These are phyloP conservation scores for Cliona cf. orientalis DNA, from an alignment of 37 sponge, comb jelly and placozoan genomes.

Conservation along the genomic window DNA sequence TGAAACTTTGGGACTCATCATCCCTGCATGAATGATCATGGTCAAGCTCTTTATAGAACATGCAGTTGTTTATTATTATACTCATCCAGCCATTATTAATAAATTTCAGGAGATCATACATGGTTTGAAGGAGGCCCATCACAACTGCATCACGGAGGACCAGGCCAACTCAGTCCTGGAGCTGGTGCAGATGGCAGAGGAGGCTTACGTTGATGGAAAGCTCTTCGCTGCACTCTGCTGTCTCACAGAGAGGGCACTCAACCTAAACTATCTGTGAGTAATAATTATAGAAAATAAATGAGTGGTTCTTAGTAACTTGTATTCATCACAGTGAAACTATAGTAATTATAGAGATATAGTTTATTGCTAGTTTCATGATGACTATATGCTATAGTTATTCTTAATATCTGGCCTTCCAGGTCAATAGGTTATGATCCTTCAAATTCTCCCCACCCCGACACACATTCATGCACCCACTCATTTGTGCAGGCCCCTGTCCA, in stretches of 20 bases:
- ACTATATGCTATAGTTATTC: too few species aligned
- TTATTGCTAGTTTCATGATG: not conserved
- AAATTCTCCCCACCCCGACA: not conserved
- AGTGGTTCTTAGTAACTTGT: too few species aligned
- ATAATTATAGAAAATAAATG: too few species aligned
- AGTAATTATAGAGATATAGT: not conserved
- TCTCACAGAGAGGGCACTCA: conserved; percentile 55
- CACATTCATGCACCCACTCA: conserved; percentile 8
- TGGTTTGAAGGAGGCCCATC: conserved; percentile 40
- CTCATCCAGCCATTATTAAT: not conserved
- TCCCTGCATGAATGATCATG: not conserved
- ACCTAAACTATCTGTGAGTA: conserved; percentile 51
- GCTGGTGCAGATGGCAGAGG: conserved; percentile 21
- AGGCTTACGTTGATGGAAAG: conserved; percentile 8
- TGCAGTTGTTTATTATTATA: not conserved
- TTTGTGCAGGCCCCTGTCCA: conserved; percentile 9
- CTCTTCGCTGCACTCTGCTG: conserved; percentile 73
- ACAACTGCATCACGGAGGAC: conserved; percentile 17
- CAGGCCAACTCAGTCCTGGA: conserved; percentile 29
- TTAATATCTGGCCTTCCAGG: too few species aligned
- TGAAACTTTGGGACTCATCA: not conserved
- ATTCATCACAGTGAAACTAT: too few species aligned
- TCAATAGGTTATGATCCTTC: too few species aligned
- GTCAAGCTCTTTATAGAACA: not conserved
- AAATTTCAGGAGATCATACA: conserved; percentile 27